Conservation (phyloP, 2,797 vertebrate species). For the Myotis vivesi region DNA sequence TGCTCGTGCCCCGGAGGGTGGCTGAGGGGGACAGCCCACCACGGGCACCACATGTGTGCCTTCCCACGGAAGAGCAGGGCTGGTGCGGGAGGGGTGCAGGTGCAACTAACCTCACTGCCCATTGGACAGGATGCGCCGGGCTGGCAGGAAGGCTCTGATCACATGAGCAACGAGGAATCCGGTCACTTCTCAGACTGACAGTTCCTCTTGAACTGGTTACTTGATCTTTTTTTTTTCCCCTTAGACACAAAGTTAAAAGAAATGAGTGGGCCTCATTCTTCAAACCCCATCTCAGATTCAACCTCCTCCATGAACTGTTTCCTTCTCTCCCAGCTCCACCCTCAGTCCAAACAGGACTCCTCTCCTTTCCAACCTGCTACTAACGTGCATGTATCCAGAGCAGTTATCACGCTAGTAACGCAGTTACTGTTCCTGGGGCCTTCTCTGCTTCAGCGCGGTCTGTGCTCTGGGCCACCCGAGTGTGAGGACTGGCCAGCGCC, state of each 20-base stretch:
- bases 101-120: not conserved
- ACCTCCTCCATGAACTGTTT: not conserved
- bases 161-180: not conserved
- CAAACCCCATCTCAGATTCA: not conserved
- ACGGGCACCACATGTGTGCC: accelerated
- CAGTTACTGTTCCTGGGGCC: not conserved
- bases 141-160: not conserved
- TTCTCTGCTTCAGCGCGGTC: not conserved
- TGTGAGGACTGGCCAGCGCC: too few relatives aligned
- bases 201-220: not conserved
- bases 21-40: not conserved
- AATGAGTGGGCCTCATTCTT: not conserved
- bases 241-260: not conserved
- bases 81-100: too few relatives aligned
- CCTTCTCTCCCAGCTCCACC: not conserved
- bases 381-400: not conserved
- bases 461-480: not conserved
- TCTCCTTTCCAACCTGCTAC: not conserved
- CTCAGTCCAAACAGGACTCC: not conserved
- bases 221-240: not conserved
- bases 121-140: not conserved
- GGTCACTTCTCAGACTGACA: not conserved
- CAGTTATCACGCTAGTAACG: not conserved
- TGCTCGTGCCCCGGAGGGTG: not conserved
- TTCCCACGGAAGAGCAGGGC: not conserved